Conservation (phyloP, 2,113 vertebrate genomes). For the Erythrolamprus reginae region DNA sequence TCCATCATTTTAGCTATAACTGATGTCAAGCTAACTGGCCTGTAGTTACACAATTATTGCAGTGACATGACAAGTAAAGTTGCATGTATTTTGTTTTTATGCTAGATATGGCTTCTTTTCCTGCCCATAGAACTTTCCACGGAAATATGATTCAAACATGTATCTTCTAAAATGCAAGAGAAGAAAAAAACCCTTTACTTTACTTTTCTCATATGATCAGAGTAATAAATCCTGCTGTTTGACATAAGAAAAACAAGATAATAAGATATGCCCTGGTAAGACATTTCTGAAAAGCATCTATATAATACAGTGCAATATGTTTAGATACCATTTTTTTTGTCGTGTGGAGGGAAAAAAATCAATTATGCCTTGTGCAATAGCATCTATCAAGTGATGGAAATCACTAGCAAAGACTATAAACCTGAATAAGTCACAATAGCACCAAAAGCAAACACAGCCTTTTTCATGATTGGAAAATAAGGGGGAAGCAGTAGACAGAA, state of each 20-base stretch:
- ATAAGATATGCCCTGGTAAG: not conserved
- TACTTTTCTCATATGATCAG: not conserved
- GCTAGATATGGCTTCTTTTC: not conserved
- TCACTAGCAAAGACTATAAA: not conserved
- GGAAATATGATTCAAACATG: not conserved
- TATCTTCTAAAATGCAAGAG: not conserved
- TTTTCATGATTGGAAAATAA: slow-evolving; percentile 8
- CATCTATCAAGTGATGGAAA: not conserved
- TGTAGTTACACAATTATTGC: not conserved
- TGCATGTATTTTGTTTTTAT: not conserved
- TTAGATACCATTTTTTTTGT: not conserved
- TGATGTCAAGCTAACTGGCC: no score
- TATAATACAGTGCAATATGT: slow-evolving; percentile 12
- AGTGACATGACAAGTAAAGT: not conserved
- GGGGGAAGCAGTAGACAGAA: not conserved
- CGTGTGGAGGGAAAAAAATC: not conserved
- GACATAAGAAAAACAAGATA: not conserved
- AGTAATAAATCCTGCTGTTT: not conserved
- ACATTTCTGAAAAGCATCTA: not conserved
- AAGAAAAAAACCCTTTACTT: not conserved
- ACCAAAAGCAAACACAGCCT: not conserved
- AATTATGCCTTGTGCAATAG: not conserved
- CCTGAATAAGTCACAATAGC: not conserved
- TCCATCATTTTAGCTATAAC: no score
- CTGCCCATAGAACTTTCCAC: not conserved